phyloP scores from a whole-genome alignment of 1,140 invertebrate species.

The Rhyzopertha dominica region DNA sequence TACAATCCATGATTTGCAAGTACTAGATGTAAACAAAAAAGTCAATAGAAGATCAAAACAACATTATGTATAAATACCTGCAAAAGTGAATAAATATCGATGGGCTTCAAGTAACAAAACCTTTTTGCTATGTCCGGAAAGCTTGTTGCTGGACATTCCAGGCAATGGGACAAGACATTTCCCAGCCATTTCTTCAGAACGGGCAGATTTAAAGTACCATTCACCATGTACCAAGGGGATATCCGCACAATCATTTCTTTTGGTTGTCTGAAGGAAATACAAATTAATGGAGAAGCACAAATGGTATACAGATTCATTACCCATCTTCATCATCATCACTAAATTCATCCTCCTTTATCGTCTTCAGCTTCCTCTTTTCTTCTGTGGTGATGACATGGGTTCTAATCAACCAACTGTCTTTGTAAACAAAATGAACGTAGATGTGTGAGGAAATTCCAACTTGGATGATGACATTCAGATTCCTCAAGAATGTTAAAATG shows the following conservation, averaged over 20 bases:
- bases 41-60: neutral
- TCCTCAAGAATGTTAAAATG: no score
- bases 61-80: neutral
- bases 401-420: no score
- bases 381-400: no score
- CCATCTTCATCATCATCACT: no score
- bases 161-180: conserved; percentile 56
- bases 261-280: conserved; percentile 2
- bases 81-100: conserved; percentile 23
- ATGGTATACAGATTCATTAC: no score
- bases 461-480: no score
- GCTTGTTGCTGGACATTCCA: conserved; percentile 53
- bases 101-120: conserved; percentile 45
- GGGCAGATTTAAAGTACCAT: conserved; percentile 63
- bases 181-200: conserved; percentile 64
- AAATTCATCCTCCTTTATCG: no score
- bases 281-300: no score
- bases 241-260: conserved; percentile 42
- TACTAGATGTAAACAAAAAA: conserved; percentile 3
- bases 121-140: conserved; percentile 49
- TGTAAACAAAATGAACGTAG: no score
- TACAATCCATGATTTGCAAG: conserved; percentile 6
- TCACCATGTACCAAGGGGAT: conserved; percentile 66
- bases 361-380: no score
- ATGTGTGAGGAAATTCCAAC: no score